Evolutionary conservation across 2,888 invertebrate genomes (phyloP), one percentile per base, ranked within the genome.

Genomic region (Helleia helle): DNA sequence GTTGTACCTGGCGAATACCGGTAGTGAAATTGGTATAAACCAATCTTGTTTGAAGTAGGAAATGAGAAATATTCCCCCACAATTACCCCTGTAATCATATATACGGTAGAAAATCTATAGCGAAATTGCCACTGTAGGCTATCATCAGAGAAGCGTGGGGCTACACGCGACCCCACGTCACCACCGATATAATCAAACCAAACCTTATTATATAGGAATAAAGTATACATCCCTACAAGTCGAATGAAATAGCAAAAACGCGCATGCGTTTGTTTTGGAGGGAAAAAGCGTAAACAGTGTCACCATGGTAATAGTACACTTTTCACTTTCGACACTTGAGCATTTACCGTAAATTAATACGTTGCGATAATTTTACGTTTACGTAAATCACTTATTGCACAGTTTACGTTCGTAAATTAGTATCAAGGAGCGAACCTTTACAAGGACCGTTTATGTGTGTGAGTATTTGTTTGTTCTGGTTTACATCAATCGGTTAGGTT

Each of bases 221-320:
- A 40, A 38, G 41, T 28, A 4, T 15, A 43, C 3, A 40, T 44
- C 56, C 47, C 24, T 25, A 8, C 18, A 26, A 22, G 37, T 25
- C 22, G 42, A 29, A 48, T 42, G 42, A 44, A 43, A 43, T 51
- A 47, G 11, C 18, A 34, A 34, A 48, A 49, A 48, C 57, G 75
- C 81, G 81, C 80, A 80, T 79, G 81, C 79, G 79, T 67, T 54
- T 49, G 51, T 79, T 79, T 81, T 80, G 81, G 80, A 80, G 80
- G 80, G 79, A 83, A 80, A 76, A 68, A 59, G 61, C 46, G 54
- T 63, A 68, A 48, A 69, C 76, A 72, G 67, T 70, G 76, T 79
- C 67, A 65, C 59, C 65, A 81, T 79, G 55, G 63, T 64, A 49
- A 80, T 71, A 56, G 52, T 55, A 62, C 58, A 52, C 54, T 62